Evolutionary conservation across 1,140 invertebrate genomes (phyloP).

Genomic region (Tenebrio molitor): DNA sequence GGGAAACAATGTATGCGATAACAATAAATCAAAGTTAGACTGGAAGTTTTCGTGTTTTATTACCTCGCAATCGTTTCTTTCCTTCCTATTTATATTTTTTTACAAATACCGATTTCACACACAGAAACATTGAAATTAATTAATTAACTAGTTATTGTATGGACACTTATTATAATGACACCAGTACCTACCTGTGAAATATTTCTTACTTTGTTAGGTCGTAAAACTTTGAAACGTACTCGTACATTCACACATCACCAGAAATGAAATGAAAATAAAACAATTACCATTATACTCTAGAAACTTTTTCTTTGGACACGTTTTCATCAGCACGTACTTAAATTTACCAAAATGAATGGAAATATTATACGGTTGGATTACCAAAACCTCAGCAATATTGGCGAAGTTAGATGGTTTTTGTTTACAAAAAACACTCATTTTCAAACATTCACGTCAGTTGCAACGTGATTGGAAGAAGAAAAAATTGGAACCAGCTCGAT

Average conservation of each 20-base stretch:
- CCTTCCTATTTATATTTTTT: too few relatives aligned
- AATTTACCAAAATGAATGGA: background rate
- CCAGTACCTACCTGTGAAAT: too few relatives aligned
- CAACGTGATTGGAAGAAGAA: background rate
- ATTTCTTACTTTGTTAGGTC: too few relatives aligned
- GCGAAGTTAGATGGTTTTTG: background rate
- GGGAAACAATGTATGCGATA: too few relatives aligned
- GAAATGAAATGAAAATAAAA: background rate
- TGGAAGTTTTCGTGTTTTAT: too few relatives aligned
- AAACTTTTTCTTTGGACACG: background rate
- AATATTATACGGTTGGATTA: background rate
- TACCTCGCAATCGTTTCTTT: too few relatives aligned
- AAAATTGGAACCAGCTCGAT: too few relatives aligned
- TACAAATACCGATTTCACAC: too few relatives aligned
- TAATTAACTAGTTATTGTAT: too few relatives aligned
- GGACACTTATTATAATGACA: too few relatives aligned
- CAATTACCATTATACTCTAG: background rate
- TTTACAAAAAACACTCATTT: background rate
- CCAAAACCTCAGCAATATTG: background rate
- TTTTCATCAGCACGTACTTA: background rate
- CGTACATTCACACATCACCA: background rate
- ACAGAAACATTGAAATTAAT: too few relatives aligned
- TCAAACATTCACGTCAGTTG: background rate
- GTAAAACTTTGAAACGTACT: background rate
- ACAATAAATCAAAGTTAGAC: too few relatives aligned